phyloP scores from a whole-genome alignment of 2,888 invertebrate genomes.

The Caenorhabditis japonica region DNA sequence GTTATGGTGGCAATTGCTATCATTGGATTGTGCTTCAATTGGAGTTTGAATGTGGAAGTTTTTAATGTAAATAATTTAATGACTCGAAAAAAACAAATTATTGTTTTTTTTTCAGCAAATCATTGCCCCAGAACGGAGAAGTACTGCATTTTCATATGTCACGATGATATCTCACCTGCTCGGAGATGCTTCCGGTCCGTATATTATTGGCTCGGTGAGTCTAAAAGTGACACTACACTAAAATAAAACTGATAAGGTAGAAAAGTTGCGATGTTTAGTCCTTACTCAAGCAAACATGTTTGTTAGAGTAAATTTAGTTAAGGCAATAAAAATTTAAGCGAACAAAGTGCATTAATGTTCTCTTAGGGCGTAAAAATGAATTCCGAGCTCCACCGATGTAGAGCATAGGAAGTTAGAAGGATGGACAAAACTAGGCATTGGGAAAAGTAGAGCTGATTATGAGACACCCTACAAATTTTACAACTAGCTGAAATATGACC shows the following conservation, averaged over 20 bases:
- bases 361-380: no score
- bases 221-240: background rate
- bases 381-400: no score
- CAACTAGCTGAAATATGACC: no score
- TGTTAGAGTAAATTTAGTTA: no score
- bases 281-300: background rate
- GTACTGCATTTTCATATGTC: constrained; percentile 97
- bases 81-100: background rate
- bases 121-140: constrained; percentile 92
- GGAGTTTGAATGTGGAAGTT: constrained; percentile 98
- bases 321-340: no score
- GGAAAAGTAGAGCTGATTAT: background rate
- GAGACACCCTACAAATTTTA: background rate
- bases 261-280: background rate
- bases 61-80: constrained; percentile 71
- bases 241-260: background rate
- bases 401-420: no score
- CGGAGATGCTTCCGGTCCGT: constrained; percentile 98
- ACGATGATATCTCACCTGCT: constrained; percentile 94
- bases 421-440: no score
- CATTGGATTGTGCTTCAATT: constrained; percentile 87
- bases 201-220: constrained; percentile 85
- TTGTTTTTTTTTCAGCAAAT: constrained; percentile 86
- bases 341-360: no score
- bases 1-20: constrained; percentile 51